Evolutionary conservation across 2,113 vertebrate species (phyloP).

Genomic region (Menidia beryllina): DNA sequence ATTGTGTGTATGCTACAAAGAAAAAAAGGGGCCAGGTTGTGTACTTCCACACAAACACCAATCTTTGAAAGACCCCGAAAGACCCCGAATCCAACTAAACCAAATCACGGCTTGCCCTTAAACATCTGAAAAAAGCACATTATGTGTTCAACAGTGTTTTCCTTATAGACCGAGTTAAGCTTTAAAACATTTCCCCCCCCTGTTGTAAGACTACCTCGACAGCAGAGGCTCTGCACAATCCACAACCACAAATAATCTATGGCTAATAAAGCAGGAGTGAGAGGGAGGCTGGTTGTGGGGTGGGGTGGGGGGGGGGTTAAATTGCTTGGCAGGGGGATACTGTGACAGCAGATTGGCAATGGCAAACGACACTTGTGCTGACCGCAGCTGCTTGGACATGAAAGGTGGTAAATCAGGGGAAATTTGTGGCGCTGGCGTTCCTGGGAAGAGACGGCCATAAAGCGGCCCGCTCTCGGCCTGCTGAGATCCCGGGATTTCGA

Average conservation of each 20-base stretch:
- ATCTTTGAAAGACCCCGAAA: too few relatives aligned
- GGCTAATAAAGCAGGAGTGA: constrained; percentile 74
- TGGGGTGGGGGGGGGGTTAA: constrained; percentile 54
- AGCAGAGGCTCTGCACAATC: constrained; percentile 63
- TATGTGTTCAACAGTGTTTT: constrained; percentile 48
- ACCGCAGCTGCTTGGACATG: constrained; percentile 65
- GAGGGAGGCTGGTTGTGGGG: too few relatives aligned
- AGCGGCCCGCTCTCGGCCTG: constrained; percentile 38
- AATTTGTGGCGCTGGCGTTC: constrained; percentile 75
- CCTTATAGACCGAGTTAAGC: constrained; percentile 57
- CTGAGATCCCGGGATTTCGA: constrained; percentile 28
- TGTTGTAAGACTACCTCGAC: constrained; percentile 74
- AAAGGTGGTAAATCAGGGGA: constrained; percentile 77
- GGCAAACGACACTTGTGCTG: constrained; percentile 80
- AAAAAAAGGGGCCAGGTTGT: too few relatives aligned
- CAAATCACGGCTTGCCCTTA: too few relatives aligned
- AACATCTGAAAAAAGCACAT: too few relatives aligned
- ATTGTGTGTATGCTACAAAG: too few relatives aligned
- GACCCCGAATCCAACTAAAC: too few relatives aligned
- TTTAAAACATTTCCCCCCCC: constrained; percentile 58
- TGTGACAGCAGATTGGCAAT: constrained; percentile 74
- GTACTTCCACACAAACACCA: too few relatives aligned
- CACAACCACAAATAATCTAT: constrained; percentile 72
- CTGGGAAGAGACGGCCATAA: constrained; percentile 64
- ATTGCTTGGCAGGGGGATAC: constrained; percentile 71